Percentiles rank a stretch among this genome's conserved stretches.
phyloP scores from a whole-genome alignment of 37 sponge, comb jelly and placozoan genomes.

The Theonella swinhoei region DNA sequence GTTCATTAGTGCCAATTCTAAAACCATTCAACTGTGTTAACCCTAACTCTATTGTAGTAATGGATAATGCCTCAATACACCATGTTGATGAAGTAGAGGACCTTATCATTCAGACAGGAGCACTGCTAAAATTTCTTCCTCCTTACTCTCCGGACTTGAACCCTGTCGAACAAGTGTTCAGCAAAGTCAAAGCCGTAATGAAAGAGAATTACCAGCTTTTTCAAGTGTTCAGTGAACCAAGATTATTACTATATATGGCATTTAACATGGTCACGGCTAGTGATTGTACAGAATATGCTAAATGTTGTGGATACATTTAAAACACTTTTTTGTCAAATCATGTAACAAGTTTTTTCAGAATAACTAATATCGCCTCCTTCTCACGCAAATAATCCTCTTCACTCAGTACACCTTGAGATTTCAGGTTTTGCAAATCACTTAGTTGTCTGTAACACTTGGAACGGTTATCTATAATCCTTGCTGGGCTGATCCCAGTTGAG shows the following conservation, averaged over 20 bases:
- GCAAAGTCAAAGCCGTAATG: constrained; percentile 33
- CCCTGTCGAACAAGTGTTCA: constrained; percentile 20
- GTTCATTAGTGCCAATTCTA: constrained; percentile 14
- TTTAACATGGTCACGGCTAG: constrained; percentile 18
- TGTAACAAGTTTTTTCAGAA: constrained; percentile 19
- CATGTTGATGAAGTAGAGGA: constrained; percentile 35
- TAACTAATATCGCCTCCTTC: constrained; percentile 20
- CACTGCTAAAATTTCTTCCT: constrained; percentile 20
- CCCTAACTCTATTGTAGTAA: constrained; percentile 11
- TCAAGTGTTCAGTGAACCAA: constrained; percentile 23
- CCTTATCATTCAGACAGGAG: constrained; percentile 16
- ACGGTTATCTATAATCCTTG: constrained; percentile 14
- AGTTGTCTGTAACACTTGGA: constrained; percentile 34
- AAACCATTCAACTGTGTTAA: constrained; percentile 30
- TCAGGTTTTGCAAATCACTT: constrained; percentile 12
- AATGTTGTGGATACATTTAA: constrained; percentile 22
- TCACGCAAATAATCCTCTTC: constrained; percentile 20
- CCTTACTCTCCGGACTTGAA: constrained; percentile 49
- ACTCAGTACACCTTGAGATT: not conserved
- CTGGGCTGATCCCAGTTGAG: constrained; percentile 1
- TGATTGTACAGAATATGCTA: constrained; percentile 26
- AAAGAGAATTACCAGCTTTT: constrained; percentile 25
- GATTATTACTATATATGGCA: constrained; percentile 32
- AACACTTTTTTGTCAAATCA: not conserved
- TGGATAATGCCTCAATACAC: constrained; percentile 43